These are phyloP conservation scores for Hippocampus zosterae DNA, from an alignment of 2,113 vertebrate genomes.

Conservation along the genomic window DNA sequence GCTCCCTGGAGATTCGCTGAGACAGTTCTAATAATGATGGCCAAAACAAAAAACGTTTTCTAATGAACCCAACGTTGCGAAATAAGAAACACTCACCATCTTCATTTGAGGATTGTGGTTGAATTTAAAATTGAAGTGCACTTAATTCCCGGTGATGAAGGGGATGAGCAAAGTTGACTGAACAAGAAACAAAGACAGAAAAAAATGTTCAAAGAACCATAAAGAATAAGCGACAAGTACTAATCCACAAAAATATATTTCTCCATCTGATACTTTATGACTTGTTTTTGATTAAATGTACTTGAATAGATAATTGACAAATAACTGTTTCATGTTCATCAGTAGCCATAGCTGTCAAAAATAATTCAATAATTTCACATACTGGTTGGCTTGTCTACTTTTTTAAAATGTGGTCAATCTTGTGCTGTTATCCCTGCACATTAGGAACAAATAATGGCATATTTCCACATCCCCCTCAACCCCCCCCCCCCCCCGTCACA, in stretches of 20 bases:
- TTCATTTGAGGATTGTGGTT: constrained; percentile 71
- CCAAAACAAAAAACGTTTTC: constrained; percentile 77
- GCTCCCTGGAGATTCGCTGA: constrained; percentile 88
- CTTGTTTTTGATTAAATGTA: neutral
- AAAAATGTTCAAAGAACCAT: constrained; percentile 83
- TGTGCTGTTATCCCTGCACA: neutral
- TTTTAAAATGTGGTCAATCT: neutral
- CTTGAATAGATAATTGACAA: constrained; percentile 8
- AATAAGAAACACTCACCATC: constrained; percentile 87
- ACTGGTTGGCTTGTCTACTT: neutral
- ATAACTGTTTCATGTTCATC: constrained; percentile 30
- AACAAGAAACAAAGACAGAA: constrained; percentile 65
- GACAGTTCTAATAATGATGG: constrained; percentile 79
- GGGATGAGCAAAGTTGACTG: constrained; percentile 75
- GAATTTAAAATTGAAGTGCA: constrained; percentile 89
- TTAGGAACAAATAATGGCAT: constrained; percentile 77
- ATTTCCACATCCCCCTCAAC: constrained; percentile 14
- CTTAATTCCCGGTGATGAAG: constrained; percentile 81
- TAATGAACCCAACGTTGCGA: constrained; percentile 77
- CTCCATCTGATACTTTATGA: constrained; percentile 17
- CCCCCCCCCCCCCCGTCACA: neutral
- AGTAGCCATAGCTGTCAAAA: neutral
- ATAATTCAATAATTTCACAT: neutral
- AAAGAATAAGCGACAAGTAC: neutral
- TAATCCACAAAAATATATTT: neutral